phyloP scores from a whole-genome alignment of 2,797 vertebrate species.

The Hypotaenidia philippensis region DNA sequence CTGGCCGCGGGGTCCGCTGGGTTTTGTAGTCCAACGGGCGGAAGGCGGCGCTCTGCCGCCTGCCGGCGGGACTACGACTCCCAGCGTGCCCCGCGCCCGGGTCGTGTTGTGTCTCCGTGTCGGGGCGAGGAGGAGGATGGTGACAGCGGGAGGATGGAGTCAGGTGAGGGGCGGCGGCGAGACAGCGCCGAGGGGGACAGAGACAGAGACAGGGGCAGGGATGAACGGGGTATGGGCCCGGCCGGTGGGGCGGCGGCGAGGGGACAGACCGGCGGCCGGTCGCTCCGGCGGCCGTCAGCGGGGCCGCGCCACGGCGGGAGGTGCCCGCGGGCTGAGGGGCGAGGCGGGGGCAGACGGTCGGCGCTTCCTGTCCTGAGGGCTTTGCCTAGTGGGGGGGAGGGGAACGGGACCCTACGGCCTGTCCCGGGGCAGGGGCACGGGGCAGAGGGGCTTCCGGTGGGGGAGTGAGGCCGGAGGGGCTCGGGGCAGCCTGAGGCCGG shows the following conservation, averaged over 20 bases:
- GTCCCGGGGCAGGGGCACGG: not conserved
- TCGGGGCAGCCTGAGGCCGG: not conserved
- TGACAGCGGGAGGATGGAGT: slow-evolving; percentile 88
- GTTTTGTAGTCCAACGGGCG: fast-evolving
- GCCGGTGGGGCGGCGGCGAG: not conserved
- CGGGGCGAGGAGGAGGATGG: slow-evolving; percentile 73
- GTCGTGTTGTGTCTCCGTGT: not conserved
- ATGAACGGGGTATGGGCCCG: not conserved
- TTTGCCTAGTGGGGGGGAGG: not conserved
- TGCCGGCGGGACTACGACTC: not conserved
- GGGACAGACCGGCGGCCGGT: no score
- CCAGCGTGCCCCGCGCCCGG: not conserved
- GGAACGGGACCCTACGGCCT: not conserved
- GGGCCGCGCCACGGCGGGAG: not conserved
- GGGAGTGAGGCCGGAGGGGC: not conserved
- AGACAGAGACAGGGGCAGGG: not conserved
- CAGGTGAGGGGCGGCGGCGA: slow-evolving; percentile 72
- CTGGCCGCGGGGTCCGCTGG: fast-evolving
- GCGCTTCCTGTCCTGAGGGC: not conserved
- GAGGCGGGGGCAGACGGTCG: not conserved
- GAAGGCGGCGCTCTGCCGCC: fast-evolving
- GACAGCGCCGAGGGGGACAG: not conserved
- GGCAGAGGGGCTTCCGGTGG: not conserved
- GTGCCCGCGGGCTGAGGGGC: not conserved
- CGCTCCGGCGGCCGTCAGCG: not conserved